phyloP scores from a whole-genome alignment of 2,888 invertebrate genomes.

The Branchipolynoe longqiensis region DNA sequence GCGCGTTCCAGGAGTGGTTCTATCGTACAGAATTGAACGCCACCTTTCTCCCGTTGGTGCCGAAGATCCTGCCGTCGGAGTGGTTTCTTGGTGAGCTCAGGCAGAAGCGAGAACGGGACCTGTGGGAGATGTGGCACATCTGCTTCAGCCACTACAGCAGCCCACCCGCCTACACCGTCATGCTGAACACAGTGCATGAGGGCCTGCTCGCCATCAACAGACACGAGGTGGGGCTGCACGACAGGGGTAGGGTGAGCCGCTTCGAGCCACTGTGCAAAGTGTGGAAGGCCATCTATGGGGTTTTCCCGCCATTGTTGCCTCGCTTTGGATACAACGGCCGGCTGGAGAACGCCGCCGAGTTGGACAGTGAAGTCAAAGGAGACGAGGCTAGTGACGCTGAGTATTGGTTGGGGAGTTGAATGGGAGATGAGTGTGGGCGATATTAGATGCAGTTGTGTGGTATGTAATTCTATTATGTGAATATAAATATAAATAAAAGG shows the following conservation, averaged over 20 bases:
- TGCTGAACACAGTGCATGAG: conserved; percentile 69
- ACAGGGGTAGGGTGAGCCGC: conserved; percentile 52
- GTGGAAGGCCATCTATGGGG: conserved; percentile 41
- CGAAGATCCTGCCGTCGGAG: conserved; percentile 60
- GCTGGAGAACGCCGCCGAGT: conserved; percentile 32
- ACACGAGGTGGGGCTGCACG: conserved; percentile 72
- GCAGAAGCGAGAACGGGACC: conserved; percentile 32
- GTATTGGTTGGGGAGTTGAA: no score
- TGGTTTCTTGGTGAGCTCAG: conserved; percentile 64
- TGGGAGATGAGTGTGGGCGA: no score
- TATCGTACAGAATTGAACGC: conserved; percentile 33
- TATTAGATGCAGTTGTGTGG: no score
- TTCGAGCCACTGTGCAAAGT: conserved; percentile 29
- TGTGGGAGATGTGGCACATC: conserved; percentile 68
- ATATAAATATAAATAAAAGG: no score
- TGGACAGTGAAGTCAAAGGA: neutral
- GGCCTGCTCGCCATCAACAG: conserved; percentile 71
- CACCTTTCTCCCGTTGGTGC: conserved; percentile 64
- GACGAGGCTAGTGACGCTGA: neutral
- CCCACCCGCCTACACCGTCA: conserved; percentile 67
- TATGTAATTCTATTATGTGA: no score
- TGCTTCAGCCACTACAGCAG: conserved; percentile 61
- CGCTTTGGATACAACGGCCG: conserved; percentile 51
- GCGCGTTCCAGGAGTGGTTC: conserved; percentile 65
- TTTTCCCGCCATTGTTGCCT: neutral